Base-by-base conservation (phyloP, 2,113 vertebrate genomes). In the Oplegnathus fasciatus region DNA sequence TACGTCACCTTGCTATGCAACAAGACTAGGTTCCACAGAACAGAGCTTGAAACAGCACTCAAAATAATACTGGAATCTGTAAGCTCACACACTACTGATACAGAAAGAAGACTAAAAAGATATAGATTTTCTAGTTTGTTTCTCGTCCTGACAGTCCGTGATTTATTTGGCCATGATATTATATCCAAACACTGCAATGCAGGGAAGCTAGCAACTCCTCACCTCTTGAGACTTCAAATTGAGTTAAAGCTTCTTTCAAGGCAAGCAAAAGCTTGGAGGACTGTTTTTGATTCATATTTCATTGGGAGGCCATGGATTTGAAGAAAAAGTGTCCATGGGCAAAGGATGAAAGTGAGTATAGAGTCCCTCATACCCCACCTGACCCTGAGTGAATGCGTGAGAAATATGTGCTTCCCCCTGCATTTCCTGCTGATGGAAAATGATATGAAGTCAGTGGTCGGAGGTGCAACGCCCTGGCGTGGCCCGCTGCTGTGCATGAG, bases 211-310 rank as follows among this genome's bases (percentile, higher is more conserved):
- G 60, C 61, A 83, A 68, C 55, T 75, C 66, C 24, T 70, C 54
- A 9, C 71, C 64, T 74, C 80, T 77, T 14, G 57, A 91, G 78
- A 85, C 78, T 76, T 88, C 26, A 70, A 78, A 86, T 77, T 82
- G 80, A 91, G 79, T 89, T 69, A 80, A 80, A 89, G 71, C 75
- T 76, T 80, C 88, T 90, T 80, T 87, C 65, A 90, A 91, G 61
- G 80, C 1, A 54, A 84, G 75, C 18, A 54, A 71, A 90, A 78
- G 78, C 82, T 88, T 24, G 67, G 57, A 79, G 85, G 83, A 82
- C 66, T 58, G 66, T 48, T 85, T 88, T 80, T 87, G 81, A 88
- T 90, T 90, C 74, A 64, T 80, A 83, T 91, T 93, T 92, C 67
- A 87, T 68, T 71, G 82, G 64, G 61, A 86, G 44, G 52, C 69